Conservation (phyloP, 2,797 vertebrate genomes). For the Spizella passerina region DNA sequence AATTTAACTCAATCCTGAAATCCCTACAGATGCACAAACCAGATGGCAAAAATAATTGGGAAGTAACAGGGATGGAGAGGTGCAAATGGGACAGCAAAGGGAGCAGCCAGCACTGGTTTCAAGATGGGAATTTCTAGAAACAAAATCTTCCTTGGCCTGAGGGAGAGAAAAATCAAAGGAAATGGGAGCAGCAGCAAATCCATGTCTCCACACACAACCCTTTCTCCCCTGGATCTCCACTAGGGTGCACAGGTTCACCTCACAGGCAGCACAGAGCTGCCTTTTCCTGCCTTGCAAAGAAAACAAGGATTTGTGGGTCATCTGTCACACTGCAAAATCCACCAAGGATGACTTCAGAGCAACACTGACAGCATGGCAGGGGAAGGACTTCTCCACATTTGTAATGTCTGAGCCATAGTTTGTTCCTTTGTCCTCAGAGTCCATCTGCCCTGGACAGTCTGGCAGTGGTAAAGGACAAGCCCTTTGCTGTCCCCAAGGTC, state of each 20-base stretch:
- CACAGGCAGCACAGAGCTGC: not conserved
- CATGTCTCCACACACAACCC: rapidly evolving
- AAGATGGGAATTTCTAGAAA: rapidly evolving
- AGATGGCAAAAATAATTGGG: not conserved
- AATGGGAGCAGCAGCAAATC: not conserved
- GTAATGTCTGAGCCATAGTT: not conserved
- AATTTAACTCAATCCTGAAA: not conserved
- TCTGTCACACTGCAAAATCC: not conserved
- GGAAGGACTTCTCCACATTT: not conserved
- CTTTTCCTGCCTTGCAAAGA: not conserved
- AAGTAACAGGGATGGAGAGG: not conserved
- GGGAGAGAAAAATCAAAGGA: not conserved
- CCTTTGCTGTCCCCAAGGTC: not conserved
- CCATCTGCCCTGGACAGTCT: not conserved
- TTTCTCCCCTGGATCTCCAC: not conserved
- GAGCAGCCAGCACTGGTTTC: not conserved
- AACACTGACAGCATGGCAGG: not conserved
- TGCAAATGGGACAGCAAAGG: not conserved
- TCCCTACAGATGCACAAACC: not conserved
- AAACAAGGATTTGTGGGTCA: not conserved
- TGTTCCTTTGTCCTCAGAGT: not conserved
- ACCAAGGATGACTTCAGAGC: not conserved
- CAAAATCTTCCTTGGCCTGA: not conserved
- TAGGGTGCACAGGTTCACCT: not conserved
- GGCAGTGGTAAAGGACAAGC: not conserved